phyloP scores from a whole-genome alignment of 1,140 invertebrate species.

The Idris sp. region DNA sequence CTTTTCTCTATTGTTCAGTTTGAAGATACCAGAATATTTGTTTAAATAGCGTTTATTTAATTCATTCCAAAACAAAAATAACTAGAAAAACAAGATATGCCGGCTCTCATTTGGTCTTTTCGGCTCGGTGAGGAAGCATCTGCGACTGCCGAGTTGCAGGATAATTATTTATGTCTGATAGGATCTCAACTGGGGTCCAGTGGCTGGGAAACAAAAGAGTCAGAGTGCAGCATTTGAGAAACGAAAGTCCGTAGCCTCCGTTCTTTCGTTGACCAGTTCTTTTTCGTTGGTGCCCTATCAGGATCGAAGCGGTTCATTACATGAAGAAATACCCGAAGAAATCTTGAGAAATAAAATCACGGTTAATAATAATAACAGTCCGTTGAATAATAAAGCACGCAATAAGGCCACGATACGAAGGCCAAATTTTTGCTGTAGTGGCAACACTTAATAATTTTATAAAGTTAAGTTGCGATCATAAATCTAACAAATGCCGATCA shows the following conservation, averaged over 20 bases:
- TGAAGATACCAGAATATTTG: constrained; percentile 25
- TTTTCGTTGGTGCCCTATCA: constrained; percentile 52
- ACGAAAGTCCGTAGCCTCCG: constrained; percentile 37
- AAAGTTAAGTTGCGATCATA: constrained; percentile 19
- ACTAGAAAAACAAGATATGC: constrained; percentile 67
- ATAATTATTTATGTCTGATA: constrained; percentile 79
- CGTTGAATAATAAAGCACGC: too few relatives aligned
- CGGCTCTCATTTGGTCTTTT: constrained; percentile 50
- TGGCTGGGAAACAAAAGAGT: constrained; percentile 76
- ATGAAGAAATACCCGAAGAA: constrained; percentile 40
- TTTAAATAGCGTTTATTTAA: constrained; percentile 30
- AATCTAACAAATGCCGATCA: constrained; percentile 43
- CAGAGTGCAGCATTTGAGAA: constrained; percentile 42
- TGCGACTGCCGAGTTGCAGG: constrained; percentile 69
- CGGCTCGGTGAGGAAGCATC: constrained; percentile 46
- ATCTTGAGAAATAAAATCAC: constrained; percentile 52
- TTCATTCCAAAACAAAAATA: too few relatives aligned
- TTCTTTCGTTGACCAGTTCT: constrained; percentile 25
- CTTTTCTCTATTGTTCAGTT: constrained; percentile 23
- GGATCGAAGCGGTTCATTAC: constrained; percentile 27
- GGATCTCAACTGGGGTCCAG: constrained; percentile 73
- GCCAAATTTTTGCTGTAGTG: too few relatives aligned
- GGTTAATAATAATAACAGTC: constrained; percentile 26
- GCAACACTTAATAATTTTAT: too few relatives aligned
- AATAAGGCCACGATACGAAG: too few relatives aligned